Conservation (phyloP, 2,888 invertebrate species). For the Drosophila meridiana region DNA sequence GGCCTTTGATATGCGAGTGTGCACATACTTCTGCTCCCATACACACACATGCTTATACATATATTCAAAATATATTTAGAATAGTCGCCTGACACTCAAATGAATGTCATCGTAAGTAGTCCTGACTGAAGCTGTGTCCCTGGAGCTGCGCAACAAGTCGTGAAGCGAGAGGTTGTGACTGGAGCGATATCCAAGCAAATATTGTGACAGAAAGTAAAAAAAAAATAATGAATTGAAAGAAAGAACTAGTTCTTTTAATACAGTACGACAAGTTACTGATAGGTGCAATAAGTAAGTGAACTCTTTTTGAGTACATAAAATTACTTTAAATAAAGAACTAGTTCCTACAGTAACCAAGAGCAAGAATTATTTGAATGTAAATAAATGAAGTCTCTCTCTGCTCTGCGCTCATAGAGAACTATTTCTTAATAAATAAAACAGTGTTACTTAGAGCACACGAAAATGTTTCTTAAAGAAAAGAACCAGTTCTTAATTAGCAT, state of each 20-base stretch:
- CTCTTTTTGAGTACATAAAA: too few species aligned
- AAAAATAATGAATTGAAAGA: not conserved
- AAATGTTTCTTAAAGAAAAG: not conserved
- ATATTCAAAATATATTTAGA: constrained; percentile 67
- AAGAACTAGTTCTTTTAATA: not conserved
- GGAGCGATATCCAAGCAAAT: not conserved
- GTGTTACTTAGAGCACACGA: not conserved
- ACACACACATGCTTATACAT: constrained; percentile 27
- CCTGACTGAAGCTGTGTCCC: constrained; percentile 5
- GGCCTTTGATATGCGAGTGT: constrained; percentile 55
- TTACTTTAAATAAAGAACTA: too few species aligned
- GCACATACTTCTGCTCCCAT: constrained; percentile 45
- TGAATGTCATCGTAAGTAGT: constrained; percentile 65
- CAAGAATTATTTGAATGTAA: too few species aligned
- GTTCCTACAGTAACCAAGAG: too few species aligned
- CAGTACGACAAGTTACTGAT: too few species aligned
- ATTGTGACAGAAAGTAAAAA: not conserved
- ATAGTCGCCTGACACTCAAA: constrained; percentile 65
- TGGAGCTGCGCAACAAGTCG: constrained; percentile 37
- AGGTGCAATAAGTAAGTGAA: not conserved
- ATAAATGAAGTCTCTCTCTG: too few species aligned
- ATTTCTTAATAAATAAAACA: not conserved
- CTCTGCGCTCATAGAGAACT: not conserved
- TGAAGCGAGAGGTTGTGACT: not conserved
- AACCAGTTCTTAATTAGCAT: not conserved